Evolutionary conservation across 2,797 vertebrate genomes (phyloP).

Genomic region (Gallinago solitaria): DNA sequence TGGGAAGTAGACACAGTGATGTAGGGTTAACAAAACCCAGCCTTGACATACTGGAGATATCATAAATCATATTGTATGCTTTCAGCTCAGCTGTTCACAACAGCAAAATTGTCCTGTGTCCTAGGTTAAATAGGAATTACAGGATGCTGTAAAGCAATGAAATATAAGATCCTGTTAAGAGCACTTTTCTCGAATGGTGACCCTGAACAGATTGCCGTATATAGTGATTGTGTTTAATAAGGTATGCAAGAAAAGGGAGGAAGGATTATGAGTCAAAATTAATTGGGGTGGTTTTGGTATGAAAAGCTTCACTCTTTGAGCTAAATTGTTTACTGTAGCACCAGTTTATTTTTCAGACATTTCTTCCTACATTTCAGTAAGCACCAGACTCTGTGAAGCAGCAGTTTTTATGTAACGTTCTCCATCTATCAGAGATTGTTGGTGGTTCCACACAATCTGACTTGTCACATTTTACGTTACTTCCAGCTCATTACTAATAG

Average conservation of each 20-base stretch:
- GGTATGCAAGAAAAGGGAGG: background rate
- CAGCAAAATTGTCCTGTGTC: background rate
- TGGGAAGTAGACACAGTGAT: background rate
- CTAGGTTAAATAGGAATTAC: background rate
- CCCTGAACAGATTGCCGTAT: background rate
- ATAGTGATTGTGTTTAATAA: background rate
- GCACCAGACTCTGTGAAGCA: background rate
- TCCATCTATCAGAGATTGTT: background rate
- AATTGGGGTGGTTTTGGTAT: background rate
- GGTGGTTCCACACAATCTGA: background rate
- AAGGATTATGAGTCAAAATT: background rate
- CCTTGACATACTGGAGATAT: background rate
- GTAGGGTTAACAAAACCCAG: background rate
- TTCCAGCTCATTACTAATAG: background rate
- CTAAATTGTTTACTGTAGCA: background rate
- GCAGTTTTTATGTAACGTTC: fast-evolving
- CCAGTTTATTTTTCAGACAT: background rate
- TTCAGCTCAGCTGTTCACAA: background rate
- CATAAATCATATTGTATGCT: background rate
- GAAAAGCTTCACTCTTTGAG: background rate
- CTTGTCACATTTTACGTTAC: background rate
- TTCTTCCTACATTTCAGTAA: background rate
- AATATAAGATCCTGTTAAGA: background rate
- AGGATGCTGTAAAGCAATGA: background rate
- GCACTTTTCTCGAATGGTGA: background rate